Percentiles rank a stretch among this genome's conserved stretches.
Evolutionary conservation across 2,888 invertebrate species (phyloP).

Genomic region (Epinotia ramella): DNA sequence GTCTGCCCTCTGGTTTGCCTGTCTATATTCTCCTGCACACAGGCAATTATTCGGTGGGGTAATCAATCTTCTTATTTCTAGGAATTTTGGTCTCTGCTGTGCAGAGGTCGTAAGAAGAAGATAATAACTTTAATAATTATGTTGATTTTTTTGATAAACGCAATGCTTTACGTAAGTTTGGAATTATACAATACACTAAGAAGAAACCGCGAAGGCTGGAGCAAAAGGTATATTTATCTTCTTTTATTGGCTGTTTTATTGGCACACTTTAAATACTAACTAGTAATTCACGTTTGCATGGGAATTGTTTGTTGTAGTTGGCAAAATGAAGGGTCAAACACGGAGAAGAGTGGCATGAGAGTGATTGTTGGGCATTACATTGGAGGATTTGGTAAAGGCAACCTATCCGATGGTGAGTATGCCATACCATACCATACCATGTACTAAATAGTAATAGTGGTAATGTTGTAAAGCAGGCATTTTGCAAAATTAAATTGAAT

Average conservation of each 20-base stretch:
- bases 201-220: slow-evolving; percentile 69
- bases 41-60: neutral
- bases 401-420: slow-evolving; percentile 90
- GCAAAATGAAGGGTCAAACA: slow-evolving; percentile 88
- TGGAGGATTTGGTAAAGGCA: slow-evolving; percentile 91
- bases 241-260: neutral
- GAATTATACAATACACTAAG: slow-evolving; percentile 71
- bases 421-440: neutral
- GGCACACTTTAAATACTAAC: slow-evolving; percentile 16
- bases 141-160: slow-evolving; percentile 72
- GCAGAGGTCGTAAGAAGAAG: slow-evolving; percentile 78
- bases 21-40: no score
- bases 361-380: slow-evolving; percentile 96
- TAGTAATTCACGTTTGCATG: slow-evolving; percentile 4
- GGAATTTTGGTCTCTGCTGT: slow-evolving; percentile 72
- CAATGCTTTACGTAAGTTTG: slow-evolving; percentile 75
- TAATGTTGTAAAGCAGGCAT: neutral
- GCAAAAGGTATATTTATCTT: slow-evolving; percentile 62
- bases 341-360: slow-evolving; percentile 90
- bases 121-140: slow-evolving; percentile 65
- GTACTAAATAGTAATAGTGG: neutral
- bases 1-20: no score
- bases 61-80: slow-evolving; percentile 53
- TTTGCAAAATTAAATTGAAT: neutral
- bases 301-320: slow-evolving; percentile 72